phyloP scores from a whole-genome alignment of 2,797 vertebrate species.

The Allobates femoralis region DNA sequence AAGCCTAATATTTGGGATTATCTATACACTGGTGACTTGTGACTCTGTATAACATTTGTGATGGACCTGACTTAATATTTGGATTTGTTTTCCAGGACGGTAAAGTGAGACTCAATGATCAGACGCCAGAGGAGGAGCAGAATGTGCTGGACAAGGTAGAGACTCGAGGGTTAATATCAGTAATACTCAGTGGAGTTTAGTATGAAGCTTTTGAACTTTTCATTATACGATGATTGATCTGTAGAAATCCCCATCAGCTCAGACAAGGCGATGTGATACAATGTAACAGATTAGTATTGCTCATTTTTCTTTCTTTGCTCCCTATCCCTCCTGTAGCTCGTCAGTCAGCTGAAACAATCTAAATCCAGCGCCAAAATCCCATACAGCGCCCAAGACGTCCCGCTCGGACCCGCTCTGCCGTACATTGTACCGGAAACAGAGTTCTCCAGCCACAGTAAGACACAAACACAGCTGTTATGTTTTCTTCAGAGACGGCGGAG shows the following conservation, averaged over 20 bases:
- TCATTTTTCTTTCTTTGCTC: neutral
- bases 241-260: neutral
- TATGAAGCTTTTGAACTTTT: too few relatives aligned
- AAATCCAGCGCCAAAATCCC: constrained; percentile 70
- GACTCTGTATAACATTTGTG: neutral
- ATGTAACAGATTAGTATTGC: neutral
- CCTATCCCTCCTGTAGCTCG: constrained; percentile 67
- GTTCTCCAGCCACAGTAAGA: constrained; percentile 74
- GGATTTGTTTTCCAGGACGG: constrained; percentile 68
- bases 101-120: constrained; percentile 59
- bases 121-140: constrained; percentile 60
- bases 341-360: constrained; percentile 74
- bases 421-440: constrained; percentile 77
- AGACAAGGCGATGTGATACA: neutral
- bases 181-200: neutral
- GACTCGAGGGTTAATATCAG: constrained; percentile 38
- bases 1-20: neutral
- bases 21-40: neutral
- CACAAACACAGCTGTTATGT: neutral
- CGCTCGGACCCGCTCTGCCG: constrained; percentile 68
- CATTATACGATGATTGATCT: too few relatives aligned
- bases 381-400: constrained; percentile 69
- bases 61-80: neutral
- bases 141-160: constrained; percentile 67
- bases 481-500: too few relatives aligned